Base-by-base conservation (phyloP, 2,888 invertebrate genomes). In the Chymomyza caudatula region DNA sequence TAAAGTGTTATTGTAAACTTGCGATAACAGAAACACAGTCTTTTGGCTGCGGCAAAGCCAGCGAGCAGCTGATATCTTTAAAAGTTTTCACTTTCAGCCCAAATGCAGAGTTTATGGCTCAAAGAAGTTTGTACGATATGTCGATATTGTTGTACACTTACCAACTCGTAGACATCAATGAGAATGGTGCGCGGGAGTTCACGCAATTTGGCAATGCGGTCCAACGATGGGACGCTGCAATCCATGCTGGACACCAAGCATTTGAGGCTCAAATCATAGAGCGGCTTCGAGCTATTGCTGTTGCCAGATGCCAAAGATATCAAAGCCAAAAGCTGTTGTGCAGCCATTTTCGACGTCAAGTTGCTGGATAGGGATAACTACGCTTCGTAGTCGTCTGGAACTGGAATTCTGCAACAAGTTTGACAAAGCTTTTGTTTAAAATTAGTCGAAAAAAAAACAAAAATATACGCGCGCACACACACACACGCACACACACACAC, bases 161-260 rank as follows among this genome's bases (percentile, higher is more conserved):
- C 90, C 86, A 85, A 78, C 60, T 87, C 85, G 71, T 90, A 90
- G 63, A 90, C 88, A 83, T 90, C 90, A 60, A 88, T 87, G 47
- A 90, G 87, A 42, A 90, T 78, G 66, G 84, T 87, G 37, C 87
- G 87, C 60, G 90, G 90, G 73, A 90, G 65, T 65, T 88, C 88
- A 5, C 88, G 87, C 64, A 90, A 66, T 58, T 87, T 85, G 65
- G 86, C 80, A 53, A 90, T 87, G 59, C 84, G 85, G 62, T 89
- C 81, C 76, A 90, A 67, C 29, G 82, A 84, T 49, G 81, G 60
- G 54, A 88, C 88, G 78, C 86, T 89, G 64, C 86, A 86, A 72
- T 89, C 87, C 66, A 90, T 79, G 69, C 87, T 85, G 22, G 77
- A 69, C 56, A 90, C 89, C 72, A 88, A 87, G 60, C 85, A 78